Conservation (phyloP, 2,797 vertebrate species). For the Yasuhikotakia modesta region DNA sequence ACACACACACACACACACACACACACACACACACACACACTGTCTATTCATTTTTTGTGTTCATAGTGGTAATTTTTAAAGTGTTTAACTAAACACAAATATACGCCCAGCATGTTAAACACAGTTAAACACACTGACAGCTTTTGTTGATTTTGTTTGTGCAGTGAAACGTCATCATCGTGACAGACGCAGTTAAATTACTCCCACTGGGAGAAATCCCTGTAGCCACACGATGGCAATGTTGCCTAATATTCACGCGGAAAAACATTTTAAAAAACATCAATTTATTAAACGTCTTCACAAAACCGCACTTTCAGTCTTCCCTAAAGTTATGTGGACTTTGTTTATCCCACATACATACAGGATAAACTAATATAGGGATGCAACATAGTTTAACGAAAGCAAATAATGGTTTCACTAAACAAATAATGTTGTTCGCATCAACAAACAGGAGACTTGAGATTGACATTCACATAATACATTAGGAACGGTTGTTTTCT, state of each 20-base stretch:
- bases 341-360: background rate
- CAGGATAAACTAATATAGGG: background rate
- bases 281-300: background rate
- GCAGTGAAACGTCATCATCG: background rate
- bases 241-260: conserved; percentile 13
- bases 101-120: background rate
- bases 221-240: conserved; percentile 46
- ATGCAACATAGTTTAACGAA: background rate
- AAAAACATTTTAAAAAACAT: background rate
- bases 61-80: too few relatives aligned
- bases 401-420: conserved; percentile 1
- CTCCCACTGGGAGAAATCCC: background rate
- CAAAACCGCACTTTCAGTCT: background rate
- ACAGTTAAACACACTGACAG: background rate
- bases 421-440: background rate
- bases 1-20: too few relatives aligned
- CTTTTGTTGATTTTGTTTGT: background rate
- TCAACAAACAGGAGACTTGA: background rate
- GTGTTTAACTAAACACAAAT: background rate
- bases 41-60: too few relatives aligned
- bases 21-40: too few relatives aligned
- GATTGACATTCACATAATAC: conserved; percentile 5
- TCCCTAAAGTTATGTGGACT: conserved; percentile 24
- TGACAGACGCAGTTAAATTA: conserved; percentile 7
- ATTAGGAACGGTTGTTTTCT: background rate